These are phyloP conservation scores for Malurus cyaneus DNA, from an alignment of 2,113 vertebrate genomes.

Conservation along the genomic window DNA sequence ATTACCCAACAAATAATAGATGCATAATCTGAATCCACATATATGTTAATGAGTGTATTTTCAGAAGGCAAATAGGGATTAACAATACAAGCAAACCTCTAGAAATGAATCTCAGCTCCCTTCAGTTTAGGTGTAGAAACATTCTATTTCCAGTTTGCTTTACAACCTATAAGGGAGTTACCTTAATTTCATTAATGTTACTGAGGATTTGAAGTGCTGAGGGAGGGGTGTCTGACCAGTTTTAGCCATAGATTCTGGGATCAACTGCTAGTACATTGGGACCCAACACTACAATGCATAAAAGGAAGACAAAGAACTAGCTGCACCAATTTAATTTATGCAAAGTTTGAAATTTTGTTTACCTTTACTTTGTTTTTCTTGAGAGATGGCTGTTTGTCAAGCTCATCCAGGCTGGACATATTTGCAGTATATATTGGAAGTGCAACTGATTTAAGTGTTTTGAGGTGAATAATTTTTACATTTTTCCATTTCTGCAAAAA, in stretches of 20 bases:
- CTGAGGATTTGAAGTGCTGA: not conserved
- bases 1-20: not conserved
- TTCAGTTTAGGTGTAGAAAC: not conserved
- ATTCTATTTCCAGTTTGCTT: not conserved
- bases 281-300: not conserved
- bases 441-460: slow-evolving; percentile 80
- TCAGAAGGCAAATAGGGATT: not conserved
- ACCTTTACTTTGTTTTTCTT: not conserved
- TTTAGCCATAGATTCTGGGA: not conserved
- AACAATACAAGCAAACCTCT: not conserved
- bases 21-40: not conserved
- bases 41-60: not conserved
- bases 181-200: not conserved
- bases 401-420: slow-evolving; percentile 54
- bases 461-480: slow-evolving; percentile 87
- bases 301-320: not conserved
- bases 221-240: not conserved
- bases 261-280: not conserved
- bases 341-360: not conserved
- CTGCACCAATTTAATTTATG: not conserved
- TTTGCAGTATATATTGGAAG: slow-evolving; percentile 83
- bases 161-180: not conserved
- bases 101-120: not conserved
- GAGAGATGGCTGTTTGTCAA: slow-evolving; percentile 14
- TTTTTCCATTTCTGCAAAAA: slow-evolving; percentile 77